Evolutionary conservation across 2,888 invertebrate genomes (phyloP).

Genomic region (Antheraea assamensis): DNA sequence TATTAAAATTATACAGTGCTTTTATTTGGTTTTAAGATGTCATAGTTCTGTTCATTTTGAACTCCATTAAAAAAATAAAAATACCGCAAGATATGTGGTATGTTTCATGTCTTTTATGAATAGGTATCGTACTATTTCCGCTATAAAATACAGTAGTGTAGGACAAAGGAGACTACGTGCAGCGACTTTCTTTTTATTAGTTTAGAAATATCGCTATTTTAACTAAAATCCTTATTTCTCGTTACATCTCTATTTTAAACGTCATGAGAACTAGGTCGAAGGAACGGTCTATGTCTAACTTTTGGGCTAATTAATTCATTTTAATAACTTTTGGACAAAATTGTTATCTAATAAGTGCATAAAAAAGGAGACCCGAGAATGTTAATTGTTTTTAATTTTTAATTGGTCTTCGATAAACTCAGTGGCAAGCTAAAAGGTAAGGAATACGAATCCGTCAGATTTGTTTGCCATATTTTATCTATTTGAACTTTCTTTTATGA

Average conservation of each 20-base stretch:
- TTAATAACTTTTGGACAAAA: conserved; percentile 41
- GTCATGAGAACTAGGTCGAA: conserved; percentile 76
- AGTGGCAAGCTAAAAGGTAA: conserved; percentile 60
- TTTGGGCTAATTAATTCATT: conserved; percentile 50
- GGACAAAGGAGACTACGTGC: too few species aligned
- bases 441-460: conserved; percentile 54
- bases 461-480: conserved; percentile 77
- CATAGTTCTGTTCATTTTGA: too few species aligned
- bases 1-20: too few species aligned
- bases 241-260: conserved; percentile 40
- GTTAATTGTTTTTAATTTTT: conserved; percentile 48
- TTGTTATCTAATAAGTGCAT: conserved; percentile 38
- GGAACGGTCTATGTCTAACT: conserved; percentile 59
- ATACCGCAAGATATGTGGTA: too few species aligned
- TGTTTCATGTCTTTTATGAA: too few species aligned
- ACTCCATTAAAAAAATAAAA: too few species aligned
- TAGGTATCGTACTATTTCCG: too few species aligned
- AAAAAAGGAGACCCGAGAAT: conserved; percentile 47
- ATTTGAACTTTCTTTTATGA: conserved; percentile 63
- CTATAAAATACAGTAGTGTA: too few species aligned
- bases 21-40: too few species aligned
- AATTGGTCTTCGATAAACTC: conserved; percentile 48
- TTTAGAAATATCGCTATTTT: background rate
- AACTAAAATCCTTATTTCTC: background rate
- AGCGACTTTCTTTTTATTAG: too few species aligned